Evolutionary conservation across 2,113 vertebrate genomes (phyloP).

Genomic region (Hiodon alosoides): DNA sequence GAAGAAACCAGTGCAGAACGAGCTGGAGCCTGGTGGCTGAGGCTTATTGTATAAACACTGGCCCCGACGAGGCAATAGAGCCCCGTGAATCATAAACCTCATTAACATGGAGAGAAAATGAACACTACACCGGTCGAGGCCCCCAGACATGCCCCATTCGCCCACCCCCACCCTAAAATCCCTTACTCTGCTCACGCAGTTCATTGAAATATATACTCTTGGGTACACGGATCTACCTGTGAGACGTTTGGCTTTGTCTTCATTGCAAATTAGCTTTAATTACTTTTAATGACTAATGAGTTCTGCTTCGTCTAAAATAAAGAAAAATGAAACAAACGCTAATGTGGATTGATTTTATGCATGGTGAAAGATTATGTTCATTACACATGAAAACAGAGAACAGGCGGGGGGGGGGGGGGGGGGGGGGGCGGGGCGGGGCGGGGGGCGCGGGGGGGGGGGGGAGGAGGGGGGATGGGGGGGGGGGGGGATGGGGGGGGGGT

Average conservation of each 20-base stretch:
- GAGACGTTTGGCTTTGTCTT: not conserved
- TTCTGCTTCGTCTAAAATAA: not conserved
- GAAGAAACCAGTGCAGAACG: not conserved
- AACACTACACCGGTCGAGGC: conserved; percentile 8
- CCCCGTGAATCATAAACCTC: conserved; percentile 23
- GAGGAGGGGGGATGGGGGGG: too few relatives aligned
- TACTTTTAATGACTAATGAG: not conserved
- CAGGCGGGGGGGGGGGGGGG: too few relatives aligned
- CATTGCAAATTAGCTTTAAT: not conserved
- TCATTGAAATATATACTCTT: too few relatives aligned
- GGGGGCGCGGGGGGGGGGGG: too few relatives aligned
- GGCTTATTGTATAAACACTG: conserved; percentile 24
- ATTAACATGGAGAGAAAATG: conserved; percentile 15
- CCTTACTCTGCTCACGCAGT: not conserved
- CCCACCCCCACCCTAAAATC: not conserved
- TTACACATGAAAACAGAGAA: not conserved
- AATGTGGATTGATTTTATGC: not conserved
- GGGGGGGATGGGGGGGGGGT: too few relatives aligned
- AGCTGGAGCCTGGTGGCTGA: not conserved
- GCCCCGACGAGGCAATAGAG: conserved; percentile 16
- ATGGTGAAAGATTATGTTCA: not conserved
- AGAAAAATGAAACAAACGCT: not conserved
- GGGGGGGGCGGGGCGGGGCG: too few relatives aligned
- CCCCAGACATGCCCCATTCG: too few relatives aligned
- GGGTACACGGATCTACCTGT: not conserved